Evolutionary conservation across 92 coral and sea anemone genomes (phyloP).

Genomic region (Zoanthus sansibaricus): DNA sequence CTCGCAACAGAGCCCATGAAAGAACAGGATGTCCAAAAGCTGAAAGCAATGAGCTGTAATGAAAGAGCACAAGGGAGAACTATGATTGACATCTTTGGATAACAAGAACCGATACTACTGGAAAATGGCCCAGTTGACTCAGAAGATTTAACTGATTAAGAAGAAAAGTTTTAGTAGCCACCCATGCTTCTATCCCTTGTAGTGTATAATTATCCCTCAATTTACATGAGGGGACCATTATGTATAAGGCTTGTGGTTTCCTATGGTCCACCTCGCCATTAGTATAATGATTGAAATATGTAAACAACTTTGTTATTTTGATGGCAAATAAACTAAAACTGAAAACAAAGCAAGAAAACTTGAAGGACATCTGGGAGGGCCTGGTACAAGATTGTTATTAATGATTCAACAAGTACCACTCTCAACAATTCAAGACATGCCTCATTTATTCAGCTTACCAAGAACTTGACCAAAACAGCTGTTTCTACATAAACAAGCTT

Average conservation of each 20-base stretch:
- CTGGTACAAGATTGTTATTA: conserved; percentile 51
- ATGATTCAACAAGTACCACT: conserved; percentile 27
- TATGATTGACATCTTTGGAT: conserved; percentile 57
- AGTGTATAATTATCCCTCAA: no score
- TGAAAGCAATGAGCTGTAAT: conserved; percentile 52
- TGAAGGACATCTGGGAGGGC: conserved; percentile 38
- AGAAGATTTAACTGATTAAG: conserved; percentile 54
- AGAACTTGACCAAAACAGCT: conserved; percentile 1
- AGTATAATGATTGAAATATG: no score
- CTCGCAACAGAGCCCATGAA: conserved; percentile 55
- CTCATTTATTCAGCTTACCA: conserved; percentile 26
- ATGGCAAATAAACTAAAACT: no score
- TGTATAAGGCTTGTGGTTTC: no score
- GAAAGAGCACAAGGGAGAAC: conserved; percentile 28
- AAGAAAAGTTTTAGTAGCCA: neutral
- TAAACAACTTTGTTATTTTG: no score
- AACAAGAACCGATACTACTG: conserved; percentile 43
- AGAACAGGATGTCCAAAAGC: conserved; percentile 45
- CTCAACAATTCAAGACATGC: conserved; percentile 31
- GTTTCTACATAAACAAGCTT: conserved; percentile 7
- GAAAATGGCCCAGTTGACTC: conserved; percentile 64
- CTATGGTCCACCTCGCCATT: no score
- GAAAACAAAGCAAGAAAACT: neutral
- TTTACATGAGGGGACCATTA: no score
- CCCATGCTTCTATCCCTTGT: no score